phyloP scores from a whole-genome alignment of 2,113 vertebrate species.

The Phalacrocorax aristotelis region DNA sequence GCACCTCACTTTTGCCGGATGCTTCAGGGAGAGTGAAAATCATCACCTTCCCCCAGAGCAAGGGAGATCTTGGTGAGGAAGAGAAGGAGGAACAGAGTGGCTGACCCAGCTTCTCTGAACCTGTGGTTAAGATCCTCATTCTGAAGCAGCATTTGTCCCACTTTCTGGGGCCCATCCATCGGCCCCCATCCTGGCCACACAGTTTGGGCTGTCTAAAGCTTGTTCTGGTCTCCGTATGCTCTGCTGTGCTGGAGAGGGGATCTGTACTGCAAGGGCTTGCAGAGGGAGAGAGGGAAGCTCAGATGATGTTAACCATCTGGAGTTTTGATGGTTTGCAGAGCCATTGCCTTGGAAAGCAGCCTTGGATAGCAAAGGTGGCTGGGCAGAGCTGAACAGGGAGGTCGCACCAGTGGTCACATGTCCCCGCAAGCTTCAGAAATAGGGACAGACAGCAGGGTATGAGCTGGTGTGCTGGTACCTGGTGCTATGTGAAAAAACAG shows the following conservation, averaged over 20 bases:
- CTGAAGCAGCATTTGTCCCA: background rate
- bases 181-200: background rate
- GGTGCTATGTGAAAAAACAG: background rate
- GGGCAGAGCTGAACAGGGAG: background rate
- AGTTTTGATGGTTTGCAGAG: background rate
- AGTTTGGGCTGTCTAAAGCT: background rate
- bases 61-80: background rate
- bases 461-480: background rate
- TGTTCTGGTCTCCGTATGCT: background rate
- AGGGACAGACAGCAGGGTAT: background rate
- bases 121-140: background rate
- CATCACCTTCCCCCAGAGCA: background rate
- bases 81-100: background rate
- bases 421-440: background rate
- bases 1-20: background rate
- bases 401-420: rapidly evolving
- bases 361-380: background rate
- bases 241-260: background rate
- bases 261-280: background rate
- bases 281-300: background rate
- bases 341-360: background rate
- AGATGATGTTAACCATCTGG: background rate
- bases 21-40: background rate
- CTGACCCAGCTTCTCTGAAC: background rate
- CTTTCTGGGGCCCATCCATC: background rate